phyloP scores from a whole-genome alignment of 2,797 vertebrate species.

The Acanthurus lineatus region DNA sequence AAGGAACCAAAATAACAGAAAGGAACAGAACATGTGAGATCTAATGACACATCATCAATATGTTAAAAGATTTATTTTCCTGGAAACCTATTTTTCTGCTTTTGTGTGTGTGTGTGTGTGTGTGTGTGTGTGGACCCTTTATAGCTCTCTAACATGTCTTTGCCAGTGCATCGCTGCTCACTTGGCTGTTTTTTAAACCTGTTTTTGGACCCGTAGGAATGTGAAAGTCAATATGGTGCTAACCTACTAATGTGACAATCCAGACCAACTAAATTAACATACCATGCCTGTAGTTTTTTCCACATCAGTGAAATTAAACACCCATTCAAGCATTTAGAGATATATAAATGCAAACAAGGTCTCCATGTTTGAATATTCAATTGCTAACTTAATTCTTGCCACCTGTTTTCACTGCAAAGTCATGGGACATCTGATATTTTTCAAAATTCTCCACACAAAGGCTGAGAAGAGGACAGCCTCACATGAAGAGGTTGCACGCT shows the following conservation, averaged over 20 bases:
- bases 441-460: not conserved
- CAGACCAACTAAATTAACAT: constrained; percentile 12
- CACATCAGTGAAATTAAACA: constrained; percentile 15
- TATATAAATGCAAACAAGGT: not conserved
- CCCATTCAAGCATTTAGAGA: not conserved
- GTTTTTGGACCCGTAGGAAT: constrained; percentile 6
- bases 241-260: constrained; percentile 36
- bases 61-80: constrained; percentile 14
- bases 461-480: constrained; percentile 16
- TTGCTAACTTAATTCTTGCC: not conserved
- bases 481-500: not conserved
- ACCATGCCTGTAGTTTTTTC: not conserved
- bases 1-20: not conserved
- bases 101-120: constrained; percentile 10
- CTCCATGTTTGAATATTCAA: constrained; percentile 19
- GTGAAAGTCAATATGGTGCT: constrained; percentile 23
- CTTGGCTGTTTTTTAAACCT: constrained; percentile 23
- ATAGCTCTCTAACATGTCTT: constrained; percentile 24
- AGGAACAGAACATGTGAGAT: not conserved
- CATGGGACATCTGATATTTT: constrained; percentile 1
- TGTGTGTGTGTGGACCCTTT: constrained; percentile 14
- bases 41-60: constrained; percentile 18
- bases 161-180: constrained; percentile 8
- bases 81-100: constrained; percentile 4
- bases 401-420: constrained; percentile 6